Conservation (phyloP, 2,113 vertebrate species). For the Varanus komodoensis region DNA sequence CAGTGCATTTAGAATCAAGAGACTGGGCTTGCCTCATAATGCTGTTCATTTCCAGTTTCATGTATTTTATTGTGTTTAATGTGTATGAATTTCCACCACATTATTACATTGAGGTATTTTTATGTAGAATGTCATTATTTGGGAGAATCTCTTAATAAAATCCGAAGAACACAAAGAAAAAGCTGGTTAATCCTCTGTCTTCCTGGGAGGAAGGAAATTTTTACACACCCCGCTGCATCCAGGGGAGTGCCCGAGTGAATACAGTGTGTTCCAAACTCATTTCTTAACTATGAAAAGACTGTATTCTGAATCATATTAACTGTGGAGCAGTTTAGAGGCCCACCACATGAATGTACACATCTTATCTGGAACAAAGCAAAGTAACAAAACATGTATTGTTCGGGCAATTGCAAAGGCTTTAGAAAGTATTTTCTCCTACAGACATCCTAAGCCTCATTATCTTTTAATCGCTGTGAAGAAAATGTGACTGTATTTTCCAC, state of each 20-base stretch:
- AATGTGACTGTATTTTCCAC: background rate
- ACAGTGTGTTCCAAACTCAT: background rate
- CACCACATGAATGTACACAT: background rate
- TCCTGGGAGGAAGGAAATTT: conserved; percentile 4
- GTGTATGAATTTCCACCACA: background rate
- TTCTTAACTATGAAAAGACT: background rate
- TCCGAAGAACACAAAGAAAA: background rate
- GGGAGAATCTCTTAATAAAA: background rate
- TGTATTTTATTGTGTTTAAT: background rate
- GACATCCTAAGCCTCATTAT: background rate
- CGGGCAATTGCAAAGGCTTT: conserved; percentile 11
- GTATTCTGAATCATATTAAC: background rate
- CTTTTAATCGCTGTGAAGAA: conserved; percentile 27
- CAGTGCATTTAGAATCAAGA: background rate
- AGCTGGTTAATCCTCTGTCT: background rate
- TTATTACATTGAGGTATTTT: background rate
- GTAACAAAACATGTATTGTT: conserved; percentile 11
- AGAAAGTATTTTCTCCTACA: background rate
- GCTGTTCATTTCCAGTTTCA: background rate
- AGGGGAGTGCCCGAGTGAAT: background rate
- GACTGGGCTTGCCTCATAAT: background rate
- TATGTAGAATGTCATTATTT: conserved; percentile 18
- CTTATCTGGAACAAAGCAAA: conserved; percentile 22
- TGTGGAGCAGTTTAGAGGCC: background rate
- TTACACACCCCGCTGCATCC: background rate